A percentile compares a stretch with the other conserved stretches of the same genome.
These are phyloP conservation scores for Semnornis frantzii DNA, from an alignment of 2,113 vertebrate species.

Conservation along the genomic window DNA sequence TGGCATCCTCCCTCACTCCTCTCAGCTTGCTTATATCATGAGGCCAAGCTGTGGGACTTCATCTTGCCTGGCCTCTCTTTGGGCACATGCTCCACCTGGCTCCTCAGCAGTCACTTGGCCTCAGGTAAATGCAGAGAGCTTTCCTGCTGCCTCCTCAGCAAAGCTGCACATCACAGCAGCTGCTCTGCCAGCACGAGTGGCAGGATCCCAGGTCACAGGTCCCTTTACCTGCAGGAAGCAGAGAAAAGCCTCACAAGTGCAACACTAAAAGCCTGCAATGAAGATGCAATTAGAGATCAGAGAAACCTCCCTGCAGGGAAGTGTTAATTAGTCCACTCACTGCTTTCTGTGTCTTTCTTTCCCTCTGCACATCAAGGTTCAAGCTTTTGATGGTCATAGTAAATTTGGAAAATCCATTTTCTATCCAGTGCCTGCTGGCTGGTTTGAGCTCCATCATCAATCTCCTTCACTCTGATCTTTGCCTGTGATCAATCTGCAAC, in stretches of 20 bases:
- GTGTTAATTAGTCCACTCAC: conserved; percentile 55
- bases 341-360: neutral
- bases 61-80: neutral
- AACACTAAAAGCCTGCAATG: conserved; percentile 15
- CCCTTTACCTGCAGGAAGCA: conserved; percentile 5
- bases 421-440: neutral
- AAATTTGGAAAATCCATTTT: conserved; percentile 31
- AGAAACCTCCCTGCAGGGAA: conserved; percentile 17
- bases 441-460: neutral
- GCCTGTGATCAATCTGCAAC: neutral
- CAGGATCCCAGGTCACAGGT: neutral
- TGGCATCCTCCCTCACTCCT: neutral
- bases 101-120: neutral
- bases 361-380: neutral
- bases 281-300: conserved; percentile 55
- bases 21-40: neutral
- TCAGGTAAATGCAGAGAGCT: neutral
- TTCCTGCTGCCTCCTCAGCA: neutral
- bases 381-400: conserved; percentile 11
- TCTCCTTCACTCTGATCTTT: conserved; percentile 1
- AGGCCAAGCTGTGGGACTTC: neutral
- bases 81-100: fast-evolving
- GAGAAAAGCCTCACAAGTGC: neutral
- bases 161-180: neutral
- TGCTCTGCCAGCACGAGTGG: neutral